Percentiles rank a stretch among this genome's conserved stretches.
Conservation (phyloP, 1,140 invertebrate species). For the Hetaerina americana region DNA sequence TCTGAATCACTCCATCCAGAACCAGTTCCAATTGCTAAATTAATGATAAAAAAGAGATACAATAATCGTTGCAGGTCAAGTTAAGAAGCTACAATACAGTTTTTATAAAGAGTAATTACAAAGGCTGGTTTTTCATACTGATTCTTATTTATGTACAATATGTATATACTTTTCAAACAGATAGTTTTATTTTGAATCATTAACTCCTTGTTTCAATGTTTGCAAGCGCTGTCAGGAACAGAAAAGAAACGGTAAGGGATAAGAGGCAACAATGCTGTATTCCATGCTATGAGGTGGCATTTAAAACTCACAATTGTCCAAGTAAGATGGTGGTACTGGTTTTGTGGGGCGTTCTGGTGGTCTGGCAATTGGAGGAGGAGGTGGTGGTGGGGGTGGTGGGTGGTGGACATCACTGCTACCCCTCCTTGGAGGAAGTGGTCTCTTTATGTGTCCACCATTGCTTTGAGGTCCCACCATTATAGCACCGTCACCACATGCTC, state of each 20-base stretch:
- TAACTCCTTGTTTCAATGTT: too few relatives aligned
- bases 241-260: too few relatives aligned
- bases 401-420: constrained; percentile 1
- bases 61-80: background rate
- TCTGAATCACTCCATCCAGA: background rate
- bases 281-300: too few relatives aligned
- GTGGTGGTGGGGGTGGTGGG: background rate
- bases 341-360: background rate
- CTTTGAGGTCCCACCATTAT: background rate
- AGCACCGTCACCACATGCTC: background rate
- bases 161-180: too few relatives aligned
- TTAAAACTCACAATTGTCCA: background rate
- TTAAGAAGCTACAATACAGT: background rate
- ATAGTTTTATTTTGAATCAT: too few relatives aligned
- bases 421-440: too few relatives aligned
- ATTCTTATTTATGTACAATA: too few relatives aligned
- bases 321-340: background rate
- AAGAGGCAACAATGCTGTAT: too few relatives aligned
- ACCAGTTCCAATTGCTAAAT: background rate
- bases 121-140: too few relatives aligned
- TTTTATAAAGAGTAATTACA: too few relatives aligned
- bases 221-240: too few relatives aligned
- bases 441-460: too few relatives aligned
- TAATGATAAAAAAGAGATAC: background rate
- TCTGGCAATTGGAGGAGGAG: background rate